A percentile compares a stretch with the other conserved stretches of the same genome.
phyloP scores from a whole-genome alignment of 2,113 vertebrate genomes.

The Centropus unirufus region DNA sequence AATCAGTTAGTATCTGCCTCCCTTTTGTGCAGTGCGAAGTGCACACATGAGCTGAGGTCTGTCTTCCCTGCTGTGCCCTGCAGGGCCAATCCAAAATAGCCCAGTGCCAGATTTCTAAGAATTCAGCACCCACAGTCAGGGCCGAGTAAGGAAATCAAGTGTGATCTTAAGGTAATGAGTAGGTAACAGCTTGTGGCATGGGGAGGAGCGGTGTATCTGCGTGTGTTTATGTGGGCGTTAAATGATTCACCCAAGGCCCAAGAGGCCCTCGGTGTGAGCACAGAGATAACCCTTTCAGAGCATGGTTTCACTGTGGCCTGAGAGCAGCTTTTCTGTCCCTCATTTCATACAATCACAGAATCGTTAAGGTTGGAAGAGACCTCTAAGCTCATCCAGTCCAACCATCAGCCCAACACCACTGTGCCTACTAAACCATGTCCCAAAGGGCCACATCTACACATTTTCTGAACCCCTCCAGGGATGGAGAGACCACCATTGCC shows the following conservation, averaged over 20 bases:
- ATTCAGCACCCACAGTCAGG: slow-evolving; percentile 2
- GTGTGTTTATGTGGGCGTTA: background rate
- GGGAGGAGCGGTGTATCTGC: slow-evolving; percentile 21
- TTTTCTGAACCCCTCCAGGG: too few species aligned
- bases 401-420: too few species aligned
- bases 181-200: background rate
- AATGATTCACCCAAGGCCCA: slow-evolving; percentile 10
- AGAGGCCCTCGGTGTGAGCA: background rate
- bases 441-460: too few species aligned
- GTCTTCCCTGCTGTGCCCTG: background rate
- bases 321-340: background rate
- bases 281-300: background rate
- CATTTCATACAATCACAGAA: background rate
- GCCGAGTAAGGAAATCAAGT: slow-evolving; percentile 19
- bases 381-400: too few species aligned
- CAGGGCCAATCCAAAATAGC: slow-evolving; percentile 16
- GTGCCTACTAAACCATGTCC: too few species aligned
- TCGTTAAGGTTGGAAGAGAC: too few species aligned
- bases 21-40: background rate
- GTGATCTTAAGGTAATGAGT: background rate
- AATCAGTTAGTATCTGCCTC: background rate
- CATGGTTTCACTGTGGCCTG: background rate
- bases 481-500: too few species aligned
- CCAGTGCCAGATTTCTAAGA: slow-evolving; percentile 50
- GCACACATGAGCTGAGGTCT: background rate